Percentiles rank a stretch among this genome's conserved stretches.
These are phyloP conservation scores for Philantomba maxwellii DNA, from an alignment of 2,113 vertebrate species.

Conservation along the genomic window DNA sequence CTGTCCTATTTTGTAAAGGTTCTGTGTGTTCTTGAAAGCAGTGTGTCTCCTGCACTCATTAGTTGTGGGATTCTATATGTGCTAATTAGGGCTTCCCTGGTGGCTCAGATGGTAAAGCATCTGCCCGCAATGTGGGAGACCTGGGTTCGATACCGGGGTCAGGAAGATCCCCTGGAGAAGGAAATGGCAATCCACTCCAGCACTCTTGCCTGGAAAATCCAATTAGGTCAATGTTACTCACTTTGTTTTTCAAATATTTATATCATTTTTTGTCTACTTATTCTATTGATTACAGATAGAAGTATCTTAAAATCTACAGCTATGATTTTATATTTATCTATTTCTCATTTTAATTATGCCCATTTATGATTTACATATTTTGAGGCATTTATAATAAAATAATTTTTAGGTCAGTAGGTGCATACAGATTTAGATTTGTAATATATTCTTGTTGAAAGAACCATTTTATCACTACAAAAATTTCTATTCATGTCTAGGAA, in stretches of 20 bases:
- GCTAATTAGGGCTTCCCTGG: not conserved
- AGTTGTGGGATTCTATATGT: too few relatives aligned
- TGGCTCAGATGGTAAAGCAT: too few relatives aligned
- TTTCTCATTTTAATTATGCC: not conserved
- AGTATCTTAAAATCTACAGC: not conserved
- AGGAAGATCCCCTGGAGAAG: too few relatives aligned
- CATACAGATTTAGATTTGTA: not conserved
- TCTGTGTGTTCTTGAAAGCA: not conserved
- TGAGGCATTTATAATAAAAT: not conserved
- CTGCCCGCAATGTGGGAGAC: too few relatives aligned
- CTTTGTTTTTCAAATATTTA: not conserved
- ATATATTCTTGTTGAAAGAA: not conserved
- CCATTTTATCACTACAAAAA: not conserved
- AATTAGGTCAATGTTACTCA: not conserved
- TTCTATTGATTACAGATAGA: not conserved
- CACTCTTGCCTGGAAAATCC: too few relatives aligned
- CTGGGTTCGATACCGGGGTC: accelerated
- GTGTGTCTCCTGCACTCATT: not conserved
- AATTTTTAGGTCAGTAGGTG: not conserved
- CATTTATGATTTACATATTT: not conserved
- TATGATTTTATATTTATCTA: not conserved
- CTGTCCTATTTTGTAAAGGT: not conserved
- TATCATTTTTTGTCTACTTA: not conserved
- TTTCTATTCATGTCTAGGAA: not conserved
- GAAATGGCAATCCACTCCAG: too few relatives aligned